phyloP scores from a whole-genome alignment of 2,888 invertebrate genomes.

The Polymixis lichenea region DNA sequence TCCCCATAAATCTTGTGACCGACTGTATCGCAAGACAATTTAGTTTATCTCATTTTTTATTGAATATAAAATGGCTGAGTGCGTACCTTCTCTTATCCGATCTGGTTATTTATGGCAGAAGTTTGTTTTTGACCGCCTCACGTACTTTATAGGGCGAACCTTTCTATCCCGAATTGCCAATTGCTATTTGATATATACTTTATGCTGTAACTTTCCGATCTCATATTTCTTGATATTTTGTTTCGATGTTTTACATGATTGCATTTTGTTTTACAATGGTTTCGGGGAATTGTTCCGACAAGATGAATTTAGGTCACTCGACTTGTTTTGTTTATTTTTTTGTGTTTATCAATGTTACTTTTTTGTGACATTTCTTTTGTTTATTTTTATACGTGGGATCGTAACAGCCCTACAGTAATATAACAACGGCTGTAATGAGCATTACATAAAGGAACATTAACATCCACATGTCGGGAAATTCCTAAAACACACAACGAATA shows the following conservation, averaged over 20 bases:
- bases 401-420: not conserved
- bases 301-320: slow-evolving; percentile 22
- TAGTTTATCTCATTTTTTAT: slow-evolving; percentile 89
- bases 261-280: slow-evolving; percentile 67
- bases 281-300: slow-evolving; percentile 25
- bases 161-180: slow-evolving; percentile 89
- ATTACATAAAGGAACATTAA: slow-evolving; percentile 40
- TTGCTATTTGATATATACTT: slow-evolving; percentile 89
- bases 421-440: slow-evolving; percentile 16
- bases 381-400: not conserved
- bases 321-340: slow-evolving; percentile 7
- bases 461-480: slow-evolving; percentile 13
- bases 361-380: slow-evolving; percentile 2
- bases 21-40: slow-evolving; percentile 84
- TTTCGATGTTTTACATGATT: slow-evolving; percentile 71
- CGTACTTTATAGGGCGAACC: slow-evolving; percentile 90
- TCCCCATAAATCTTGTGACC: slow-evolving; percentile 79
- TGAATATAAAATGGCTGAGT: slow-evolving; percentile 88
- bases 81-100: slow-evolving; percentile 89
- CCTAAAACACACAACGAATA: slow-evolving; percentile 23
- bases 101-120: slow-evolving; percentile 89
- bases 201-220: slow-evolving; percentile 86
- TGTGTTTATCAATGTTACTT: not conserved
- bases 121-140: slow-evolving; percentile 90
- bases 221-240: slow-evolving; percentile 83